Base-by-base conservation (phyloP, 2,113 vertebrate genomes). In the Oryzias curvinotus region DNA sequence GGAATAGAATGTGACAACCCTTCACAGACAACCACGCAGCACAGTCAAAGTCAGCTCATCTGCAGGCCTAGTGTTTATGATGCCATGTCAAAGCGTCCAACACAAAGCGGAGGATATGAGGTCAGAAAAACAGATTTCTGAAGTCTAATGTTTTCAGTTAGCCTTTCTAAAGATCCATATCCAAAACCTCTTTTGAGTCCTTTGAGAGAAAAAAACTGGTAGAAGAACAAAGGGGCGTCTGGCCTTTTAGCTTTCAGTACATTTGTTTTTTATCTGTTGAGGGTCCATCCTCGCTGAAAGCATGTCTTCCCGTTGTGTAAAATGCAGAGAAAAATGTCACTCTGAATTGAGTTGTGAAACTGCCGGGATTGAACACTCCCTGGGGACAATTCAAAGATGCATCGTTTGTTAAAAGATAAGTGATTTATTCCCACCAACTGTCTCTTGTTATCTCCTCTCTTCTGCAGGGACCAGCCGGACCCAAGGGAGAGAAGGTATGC, bases 401-500 rank as follows among this genome's bases (percentile, higher is more conserved):
- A 57, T 45, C 48, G 51, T n/a, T 55, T 19, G 50, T 78, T 44
- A 54, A 55, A 18, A 66, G 41, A 60, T 28, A 65, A 47, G 52
- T 66, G 70, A 83, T 76, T 75, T 63, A 81, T 81, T 65, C 58
- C 71, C n/a, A 77, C 78, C 71, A 71, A 87, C 86, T 23, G 30
- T 42, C 77, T 77, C 52, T 17, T 1, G 71, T 88, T 84, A 76
- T 80, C 53, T 77, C 75, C 47, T 75, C 75, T 26, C 75, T 78
- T 48, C 78, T 84, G 30, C 85, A 98, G 96, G 96, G 96, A 81
- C 93, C 89, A 71, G 87, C 88, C 15, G 96, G 96, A 89, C 93
- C 89, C 62, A 96, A 96, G 86, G 96, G 96, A 70, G 96, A 98
- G 76, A 98, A 98, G 94, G 95, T 98, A 93, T 90, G 82, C 41